Evolutionary conservation across 2,888 invertebrate species (phyloP).

Genomic region (Orchestes rusci): DNA sequence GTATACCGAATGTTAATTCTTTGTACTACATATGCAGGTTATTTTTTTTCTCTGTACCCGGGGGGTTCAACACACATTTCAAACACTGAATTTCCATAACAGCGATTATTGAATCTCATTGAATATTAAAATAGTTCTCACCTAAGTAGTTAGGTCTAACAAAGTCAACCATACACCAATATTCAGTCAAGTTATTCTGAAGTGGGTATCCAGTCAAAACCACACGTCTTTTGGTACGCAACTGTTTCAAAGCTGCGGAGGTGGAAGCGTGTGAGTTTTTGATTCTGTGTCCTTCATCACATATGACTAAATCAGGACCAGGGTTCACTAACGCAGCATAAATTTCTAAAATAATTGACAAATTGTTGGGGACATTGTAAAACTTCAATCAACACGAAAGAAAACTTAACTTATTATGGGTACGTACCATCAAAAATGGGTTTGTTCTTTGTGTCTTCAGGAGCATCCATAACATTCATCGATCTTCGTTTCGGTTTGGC

Average conservation of each 20-base stretch:
- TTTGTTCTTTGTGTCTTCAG: conserved; percentile 58
- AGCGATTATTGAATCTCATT: no score
- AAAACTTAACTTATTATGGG: background rate
- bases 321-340: conserved; percentile 79
- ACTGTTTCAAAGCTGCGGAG: conserved; percentile 89
- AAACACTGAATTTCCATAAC: no score
- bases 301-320: conserved; percentile 90
- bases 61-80: no score
- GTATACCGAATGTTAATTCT: no score
- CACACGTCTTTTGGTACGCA: conserved; percentile 87
- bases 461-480: conserved; percentile 42
- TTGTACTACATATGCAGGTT: no score
- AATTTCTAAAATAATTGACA: conserved; percentile 70
- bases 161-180: conserved; percentile 99
- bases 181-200: conserved; percentile 93
- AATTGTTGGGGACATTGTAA: no score
- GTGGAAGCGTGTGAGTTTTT: conserved; percentile 98
- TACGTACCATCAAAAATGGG: conserved; percentile 64
- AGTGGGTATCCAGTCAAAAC: conserved; percentile 97
- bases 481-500: conserved; percentile 56
- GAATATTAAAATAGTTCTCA: conserved; percentile 1
- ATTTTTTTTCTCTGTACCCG: no score
- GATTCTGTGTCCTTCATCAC: conserved; percentile 95
- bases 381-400: no score
- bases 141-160: conserved; percentile 96